phyloP scores from a whole-genome alignment of 2,797 vertebrate species.

The Cyprinella venusta region DNA sequence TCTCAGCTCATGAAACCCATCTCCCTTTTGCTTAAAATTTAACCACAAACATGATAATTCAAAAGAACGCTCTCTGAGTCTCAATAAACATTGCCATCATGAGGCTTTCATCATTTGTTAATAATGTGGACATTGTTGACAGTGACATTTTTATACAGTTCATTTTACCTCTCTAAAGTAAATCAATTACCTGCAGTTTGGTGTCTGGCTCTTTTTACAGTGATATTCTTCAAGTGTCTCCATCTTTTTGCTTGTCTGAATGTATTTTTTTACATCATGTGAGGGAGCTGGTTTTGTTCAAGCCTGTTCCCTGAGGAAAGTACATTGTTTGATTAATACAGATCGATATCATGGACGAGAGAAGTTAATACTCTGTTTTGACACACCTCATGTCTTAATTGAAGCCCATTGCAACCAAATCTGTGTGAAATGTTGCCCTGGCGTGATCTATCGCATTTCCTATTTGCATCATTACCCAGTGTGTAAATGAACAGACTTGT shows the following conservation, averaged over 20 bases:
- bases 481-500: background rate
- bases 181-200: conserved; percentile 43
- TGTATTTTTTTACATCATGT: conserved; percentile 50
- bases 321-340: conserved; percentile 37
- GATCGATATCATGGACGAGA: conserved; percentile 54
- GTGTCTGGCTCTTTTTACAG: conserved; percentile 45
- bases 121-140: conserved; percentile 22
- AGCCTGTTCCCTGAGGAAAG: conserved; percentile 31
- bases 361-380: conserved; percentile 56
- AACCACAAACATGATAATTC: conserved; percentile 39
- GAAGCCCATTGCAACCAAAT: conserved; percentile 49
- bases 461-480: conserved; percentile 33
- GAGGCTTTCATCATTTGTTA: conserved; percentile 35
- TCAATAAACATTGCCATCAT: conserved; percentile 39
- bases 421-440: conserved; percentile 36
- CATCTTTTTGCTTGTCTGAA: conserved; percentile 45
- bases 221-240: conserved; percentile 51
- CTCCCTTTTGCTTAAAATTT: conserved; percentile 22
- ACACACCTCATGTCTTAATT: conserved; percentile 47
- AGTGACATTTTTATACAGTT: conserved; percentile 24
- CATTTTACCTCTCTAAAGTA: conserved; percentile 19
- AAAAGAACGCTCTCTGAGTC: no score
- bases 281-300: conserved; percentile 56
- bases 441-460: conserved; percentile 41
- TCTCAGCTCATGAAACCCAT: background rate